Base-by-base conservation (phyloP, 1,140 invertebrate species). In the Oryzaephilus surinamensis region DNA sequence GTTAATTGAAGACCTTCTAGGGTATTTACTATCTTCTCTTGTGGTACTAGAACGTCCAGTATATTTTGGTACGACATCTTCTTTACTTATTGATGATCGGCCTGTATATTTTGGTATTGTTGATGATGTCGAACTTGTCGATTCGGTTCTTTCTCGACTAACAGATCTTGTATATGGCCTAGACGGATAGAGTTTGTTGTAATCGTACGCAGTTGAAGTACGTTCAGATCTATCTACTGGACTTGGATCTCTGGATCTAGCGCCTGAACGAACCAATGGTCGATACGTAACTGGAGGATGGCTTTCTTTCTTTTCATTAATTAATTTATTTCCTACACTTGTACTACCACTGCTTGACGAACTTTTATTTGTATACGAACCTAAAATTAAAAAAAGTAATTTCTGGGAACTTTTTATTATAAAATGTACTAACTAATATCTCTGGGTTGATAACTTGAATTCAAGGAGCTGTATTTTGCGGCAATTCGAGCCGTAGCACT, bases 181-280 rank as follows among this genome's bases (percentile, higher is more conserved):
- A 20, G 43, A 13, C 12, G 60, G 53, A 36, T 60, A 60, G 4
- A 60, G 37, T 36, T 49, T 33, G 30, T 60, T 59, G 6, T 46
- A 41, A 30, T 51, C 57, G 16, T 53, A 51, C 7, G 50, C 21
- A n/a, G 23, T 7, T 24, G 23, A n/a, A 10, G 23, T 24, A 6
- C 8, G 4, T 24, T 8, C 11, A 27, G 41, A 55, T 23, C 53
- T 50, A 6, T 52, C 52, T 14, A 50, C 21, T 19, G 46, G 58
- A 38, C 59, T 62, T 8, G 57, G 55, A 37, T 64, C 62, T 18
- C 64, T 38, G 2, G 62, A 64, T 41, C 48, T 28, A 12, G 52
- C 34, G 3, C 41, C 33, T 6, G 51, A 41, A 30, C 50, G 40
- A 11, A 41, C 6, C 27, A 54, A 6, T 37, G 58, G 35, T 16